phyloP scores from a whole-genome alignment of 2,888 invertebrate genomes.

The Caenorhabditis sp. region DNA sequence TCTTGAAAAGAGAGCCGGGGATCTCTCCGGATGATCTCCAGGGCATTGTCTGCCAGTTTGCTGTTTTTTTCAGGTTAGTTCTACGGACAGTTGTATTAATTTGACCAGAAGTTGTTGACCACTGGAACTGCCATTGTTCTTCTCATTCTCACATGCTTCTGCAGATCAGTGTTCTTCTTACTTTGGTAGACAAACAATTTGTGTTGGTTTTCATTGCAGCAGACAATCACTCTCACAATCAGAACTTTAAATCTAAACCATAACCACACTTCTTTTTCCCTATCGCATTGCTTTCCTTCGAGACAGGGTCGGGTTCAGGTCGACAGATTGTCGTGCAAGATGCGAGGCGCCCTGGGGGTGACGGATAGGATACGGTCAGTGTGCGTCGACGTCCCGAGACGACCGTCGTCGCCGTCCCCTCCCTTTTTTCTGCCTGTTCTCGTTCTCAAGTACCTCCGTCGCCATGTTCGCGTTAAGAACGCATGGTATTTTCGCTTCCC shows the following conservation, averaged over 20 bases:
- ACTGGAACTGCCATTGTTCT: neutral
- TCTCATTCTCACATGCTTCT: neutral
- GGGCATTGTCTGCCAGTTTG: no score
- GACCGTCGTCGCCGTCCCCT: constrained; percentile 11
- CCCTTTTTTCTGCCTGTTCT: constrained; percentile 25
- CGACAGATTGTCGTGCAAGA: constrained; percentile 41
- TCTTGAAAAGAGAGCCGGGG: no score
- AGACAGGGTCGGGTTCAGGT: constrained; percentile 13
- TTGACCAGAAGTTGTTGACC: neutral
- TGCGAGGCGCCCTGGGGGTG: constrained; percentile 50
- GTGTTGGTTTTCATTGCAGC: constrained; percentile 4
- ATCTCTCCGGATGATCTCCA: no score
- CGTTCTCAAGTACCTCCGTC: constrained; percentile 59
- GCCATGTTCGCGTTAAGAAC: constrained; percentile 56
- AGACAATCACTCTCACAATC: constrained; percentile 15
- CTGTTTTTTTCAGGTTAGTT: no score
- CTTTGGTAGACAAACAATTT: neutral
- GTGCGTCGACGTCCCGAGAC: neutral
- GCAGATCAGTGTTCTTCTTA: neutral
- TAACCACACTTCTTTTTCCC: constrained; percentile 25
- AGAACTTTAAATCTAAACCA: constrained; percentile 42
- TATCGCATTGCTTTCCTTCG: neutral
- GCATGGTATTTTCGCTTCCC: constrained; percentile 42
- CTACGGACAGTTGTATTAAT: no score
- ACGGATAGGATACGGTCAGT: constrained; percentile 44